Base-by-base conservation (phyloP, 2,888 invertebrate species). In the Horisme vitalbata region DNA sequence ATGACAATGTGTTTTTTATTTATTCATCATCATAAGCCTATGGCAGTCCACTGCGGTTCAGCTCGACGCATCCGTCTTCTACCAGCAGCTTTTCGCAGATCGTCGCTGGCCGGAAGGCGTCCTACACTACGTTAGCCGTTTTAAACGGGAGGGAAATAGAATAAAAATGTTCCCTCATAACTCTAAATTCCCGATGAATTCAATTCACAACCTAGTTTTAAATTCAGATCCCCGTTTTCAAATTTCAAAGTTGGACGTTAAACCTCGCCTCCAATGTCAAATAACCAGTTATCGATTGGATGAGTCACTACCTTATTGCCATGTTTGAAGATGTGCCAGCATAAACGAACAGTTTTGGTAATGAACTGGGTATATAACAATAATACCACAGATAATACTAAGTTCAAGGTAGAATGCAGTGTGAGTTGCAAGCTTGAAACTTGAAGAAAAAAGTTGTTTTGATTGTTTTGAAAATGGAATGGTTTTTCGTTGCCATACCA, bases 241-340 rank as follows among this genome's bases (percentile, higher is more conserved):
- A 38, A 50, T 47, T 49, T 30, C 41, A 46, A 54, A 52, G 31
- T 43, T 12, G 24, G 30, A 33, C 45, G 45, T 49, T 55, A 49
- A 50, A 45, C 45, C 41, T 48, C 63, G 57, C 56, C 43, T 63
- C 65, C 73, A 75, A 74, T 75, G 77, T 68, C 74, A 71, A 63
- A 70, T 62, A 63, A 64, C 61, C 65, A 61, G 63, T 69, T 75
- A 76, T 79, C 68, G 79, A 83, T 79, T 68, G 60, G 65, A 66
- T 83, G 82, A 82, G 63, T 83, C 83, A 83, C 53, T 49, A 58
- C 9, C 55, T 45, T 57, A 63, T 57, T 53, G 59, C 68, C 68
- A 63, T 68, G 63, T 59, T 57, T 55, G 55, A 57, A 55, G 45
- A 55, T 58, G 56, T 61, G 55, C 55, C 56, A 61, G 53, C 53